Evolutionary conservation across 2,113 vertebrate species (phyloP), one percentile per base, ranked within the genome.

Genomic region (Rhabdomys dilectus): DNA sequence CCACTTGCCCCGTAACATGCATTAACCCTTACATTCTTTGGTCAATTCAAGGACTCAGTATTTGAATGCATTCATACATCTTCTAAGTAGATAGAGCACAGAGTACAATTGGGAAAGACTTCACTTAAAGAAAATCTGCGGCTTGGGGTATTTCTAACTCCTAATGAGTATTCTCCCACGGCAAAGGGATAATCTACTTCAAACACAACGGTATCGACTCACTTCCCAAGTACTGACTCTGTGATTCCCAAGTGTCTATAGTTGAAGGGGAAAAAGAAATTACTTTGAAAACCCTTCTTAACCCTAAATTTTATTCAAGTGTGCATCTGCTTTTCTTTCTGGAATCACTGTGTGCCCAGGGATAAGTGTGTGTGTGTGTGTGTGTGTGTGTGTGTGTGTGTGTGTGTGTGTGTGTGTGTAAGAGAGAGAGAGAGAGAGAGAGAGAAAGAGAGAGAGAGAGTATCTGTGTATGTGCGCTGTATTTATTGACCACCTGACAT

Each of bases 251-350:
- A 48, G 60, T 73, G 21, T 64, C 60, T 93, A n/a, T 62, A 76
- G 36, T 22, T 76, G 8, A 60, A 64, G 36, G 29, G 19, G 9
- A 1, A 76, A 89, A 88, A 87, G 58, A 87, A 91, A 87, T 26
- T 7, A n/a, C 36, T 82, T 89, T 89, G 86, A 64, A 95, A 87
- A 24, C n/a, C 12, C 53, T 97, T 93, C 66, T 19, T 89, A 70
- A 56, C 19, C 66, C 72, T 64, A 48, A 36, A 70, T 15, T 56
- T 29, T 8, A 26, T 17, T 78, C 48, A 85, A 78, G 8, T n/a
- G 36, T 68, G 62, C 42, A 56, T 86, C n/a, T 66, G 45, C 66
- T 60, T 94, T 66, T 58, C 51, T 93, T 75, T 91, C 85, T 48
- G 60, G 72, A n/a, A 45, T 53, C 9, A 29, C 39, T 39, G 11